Evolutionary conservation across 2,888 invertebrate genomes (phyloP).

Genomic region (Drosophila lutescens): DNA sequence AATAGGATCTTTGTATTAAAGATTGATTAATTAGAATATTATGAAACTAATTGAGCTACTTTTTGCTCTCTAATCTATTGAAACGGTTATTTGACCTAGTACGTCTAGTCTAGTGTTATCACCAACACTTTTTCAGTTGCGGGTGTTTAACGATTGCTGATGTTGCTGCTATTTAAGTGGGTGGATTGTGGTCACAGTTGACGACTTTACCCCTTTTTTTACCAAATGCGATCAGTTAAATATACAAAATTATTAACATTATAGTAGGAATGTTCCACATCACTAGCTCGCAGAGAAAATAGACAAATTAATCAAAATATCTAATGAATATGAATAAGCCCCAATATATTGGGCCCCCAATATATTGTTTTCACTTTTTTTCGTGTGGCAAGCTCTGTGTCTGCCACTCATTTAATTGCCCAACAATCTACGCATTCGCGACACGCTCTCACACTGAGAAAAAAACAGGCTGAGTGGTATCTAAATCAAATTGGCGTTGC

Average conservation of each 20-base stretch:
- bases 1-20: no score
- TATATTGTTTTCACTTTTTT: constrained; percentile 4
- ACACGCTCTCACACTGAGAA: constrained; percentile 25
- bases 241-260: no score
- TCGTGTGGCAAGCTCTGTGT: constrained; percentile 1
- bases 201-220: no score
- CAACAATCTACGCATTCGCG: constrained; percentile 43
- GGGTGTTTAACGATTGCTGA: neutral
- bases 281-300: no score
- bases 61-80: neutral
- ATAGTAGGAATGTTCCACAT: no score
- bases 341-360: no score
- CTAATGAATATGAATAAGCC: no score
- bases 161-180: neutral
- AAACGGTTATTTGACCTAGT: neutral
- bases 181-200: neutral
- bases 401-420: constrained; percentile 37
- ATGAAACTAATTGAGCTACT: neutral
- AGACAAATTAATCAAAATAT: no score
- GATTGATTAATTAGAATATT: neutral
- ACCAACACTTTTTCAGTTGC: neutral
- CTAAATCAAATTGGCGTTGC: constrained; percentile 50
- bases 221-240: no score
- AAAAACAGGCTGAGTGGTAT: constrained; percentile 38
- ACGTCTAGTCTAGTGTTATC: constrained; percentile 6